These are phyloP conservation scores for Brachionus calyciflorus DNA, from an alignment of 1,140 invertebrate genomes.

Conservation along the genomic window DNA sequence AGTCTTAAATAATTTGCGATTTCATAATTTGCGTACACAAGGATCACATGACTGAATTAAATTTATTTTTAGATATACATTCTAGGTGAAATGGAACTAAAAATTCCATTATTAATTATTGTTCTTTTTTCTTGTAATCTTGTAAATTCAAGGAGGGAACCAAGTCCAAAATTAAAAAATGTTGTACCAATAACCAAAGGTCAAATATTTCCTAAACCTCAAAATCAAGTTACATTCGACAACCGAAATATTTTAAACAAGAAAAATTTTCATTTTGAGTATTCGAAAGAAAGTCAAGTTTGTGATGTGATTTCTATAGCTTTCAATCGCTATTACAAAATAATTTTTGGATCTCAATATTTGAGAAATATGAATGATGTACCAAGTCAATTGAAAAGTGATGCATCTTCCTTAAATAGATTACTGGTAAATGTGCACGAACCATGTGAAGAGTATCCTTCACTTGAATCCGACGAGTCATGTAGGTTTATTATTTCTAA, in stretches of 20 bases:
- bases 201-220: conserved; percentile 18
- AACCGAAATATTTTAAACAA: neutral
- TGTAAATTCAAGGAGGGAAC: neutral
- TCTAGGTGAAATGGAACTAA: no score
- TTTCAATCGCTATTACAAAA: conserved; percentile 40
- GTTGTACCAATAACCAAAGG: conserved; percentile 10
- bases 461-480: conserved; percentile 53
- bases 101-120: neutral
- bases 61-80: no score
- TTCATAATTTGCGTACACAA: no score
- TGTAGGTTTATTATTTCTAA: conserved; percentile 49
- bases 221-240: neutral
- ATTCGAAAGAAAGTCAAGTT: conserved; percentile 27
- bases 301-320: conserved; percentile 34
- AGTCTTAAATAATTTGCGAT: no score
- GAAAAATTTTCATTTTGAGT: conserved; percentile 19
- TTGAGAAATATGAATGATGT: no score
- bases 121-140: neutral
- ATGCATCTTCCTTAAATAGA: neutral
- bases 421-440: conserved; percentile 45
- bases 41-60: no score
- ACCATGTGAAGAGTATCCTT: conserved; percentile 50
- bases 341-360: neutral
- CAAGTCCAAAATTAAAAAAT: neutral
- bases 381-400: neutral